Conservation (phyloP, 53 echinoderm and acorn worm genomes). For the Patiria pectinifera region DNA sequence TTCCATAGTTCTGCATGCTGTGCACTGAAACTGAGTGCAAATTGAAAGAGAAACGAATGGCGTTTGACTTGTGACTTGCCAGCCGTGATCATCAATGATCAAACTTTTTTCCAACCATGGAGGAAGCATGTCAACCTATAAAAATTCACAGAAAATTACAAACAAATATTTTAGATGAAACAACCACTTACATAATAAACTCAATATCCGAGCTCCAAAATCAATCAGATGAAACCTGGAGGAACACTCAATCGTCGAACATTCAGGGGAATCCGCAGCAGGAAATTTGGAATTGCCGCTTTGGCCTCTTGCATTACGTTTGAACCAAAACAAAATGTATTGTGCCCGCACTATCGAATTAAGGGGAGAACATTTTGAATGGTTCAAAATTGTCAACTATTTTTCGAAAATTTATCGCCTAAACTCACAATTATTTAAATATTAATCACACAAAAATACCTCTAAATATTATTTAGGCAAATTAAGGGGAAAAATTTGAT, state of each 20-base stretch:
- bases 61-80: too few species aligned
- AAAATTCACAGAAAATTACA: background rate
- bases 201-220: background rate
- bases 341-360: background rate
- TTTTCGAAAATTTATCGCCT: background rate
- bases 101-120: too few species aligned
- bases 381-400: background rate
- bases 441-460: background rate
- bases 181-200: background rate
- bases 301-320: background rate
- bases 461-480: too few species aligned
- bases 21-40: too few species aligned
- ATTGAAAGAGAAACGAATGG: too few species aligned
- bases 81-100: too few species aligned
- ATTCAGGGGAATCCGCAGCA: background rate
- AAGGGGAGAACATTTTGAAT: background rate
- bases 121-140: background rate
- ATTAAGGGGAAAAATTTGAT: too few species aligned
- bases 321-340: slow-evolving; percentile 58
- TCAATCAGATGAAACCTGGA: background rate
- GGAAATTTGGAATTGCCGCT: slow-evolving; percentile 50
- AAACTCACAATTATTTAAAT: background rate
- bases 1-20: too few species aligned
- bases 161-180: background rate
- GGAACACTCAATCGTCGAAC: background rate